A percentile compares a stretch with the other conserved stretches of the same genome.
Evolutionary conservation across 2,888 invertebrate species (phyloP).

Genomic region (Scaeva pyrastri): DNA sequence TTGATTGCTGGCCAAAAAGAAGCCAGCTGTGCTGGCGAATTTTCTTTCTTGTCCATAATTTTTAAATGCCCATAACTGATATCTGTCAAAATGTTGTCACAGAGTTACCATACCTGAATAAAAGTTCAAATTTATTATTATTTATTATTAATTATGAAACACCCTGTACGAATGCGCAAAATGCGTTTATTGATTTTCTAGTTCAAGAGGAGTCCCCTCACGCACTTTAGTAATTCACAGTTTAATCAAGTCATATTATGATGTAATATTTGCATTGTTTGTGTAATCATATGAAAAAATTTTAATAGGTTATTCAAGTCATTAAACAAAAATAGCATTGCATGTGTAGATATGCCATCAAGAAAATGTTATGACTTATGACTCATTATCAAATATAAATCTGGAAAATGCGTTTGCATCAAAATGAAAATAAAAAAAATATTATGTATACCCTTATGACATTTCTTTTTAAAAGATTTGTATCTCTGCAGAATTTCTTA

Average conservation of each 20-base stretch:
- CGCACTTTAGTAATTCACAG: not conserved
- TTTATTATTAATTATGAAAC: no score
- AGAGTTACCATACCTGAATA: no score
- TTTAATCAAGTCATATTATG: not conserved
- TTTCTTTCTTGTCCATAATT: no score
- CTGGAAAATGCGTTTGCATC: not conserved
- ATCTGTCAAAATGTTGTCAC: no score
- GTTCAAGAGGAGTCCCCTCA: no score
- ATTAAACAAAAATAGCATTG: not conserved
- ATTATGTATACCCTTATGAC: not conserved
- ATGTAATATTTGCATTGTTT: not conserved
- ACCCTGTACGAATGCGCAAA: no score
- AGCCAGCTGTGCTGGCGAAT: no score
- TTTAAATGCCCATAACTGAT: no score
- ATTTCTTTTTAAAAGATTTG: not conserved
- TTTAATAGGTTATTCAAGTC: conserved; percentile 6
- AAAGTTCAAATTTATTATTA: no score
- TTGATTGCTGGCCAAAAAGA: no score
- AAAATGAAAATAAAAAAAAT: not conserved
- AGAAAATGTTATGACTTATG: no score
- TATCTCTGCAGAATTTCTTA: conserved; percentile 51
- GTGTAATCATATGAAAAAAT: not conserved
- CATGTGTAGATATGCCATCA: conserved; percentile 42
- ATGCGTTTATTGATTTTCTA: no score
- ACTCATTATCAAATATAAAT: not conserved